Evolutionary conservation across 2,888 invertebrate genomes (phyloP).

Genomic region (Eudemis profundana): DNA sequence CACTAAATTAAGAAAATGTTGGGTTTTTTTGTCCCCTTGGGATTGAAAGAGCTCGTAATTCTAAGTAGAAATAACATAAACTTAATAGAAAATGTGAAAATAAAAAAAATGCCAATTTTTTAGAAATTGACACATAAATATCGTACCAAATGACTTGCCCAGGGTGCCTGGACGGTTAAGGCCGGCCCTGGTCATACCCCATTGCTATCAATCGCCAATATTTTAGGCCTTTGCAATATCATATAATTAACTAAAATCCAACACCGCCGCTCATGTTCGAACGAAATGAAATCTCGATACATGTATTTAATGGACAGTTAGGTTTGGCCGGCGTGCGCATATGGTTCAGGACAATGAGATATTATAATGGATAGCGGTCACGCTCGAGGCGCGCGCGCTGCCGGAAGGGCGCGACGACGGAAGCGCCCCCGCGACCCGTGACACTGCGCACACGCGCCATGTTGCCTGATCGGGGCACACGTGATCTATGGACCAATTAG

Average conservation of each 20-base stretch:
- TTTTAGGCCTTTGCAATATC: too few relatives aligned
- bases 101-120: too few relatives aligned
- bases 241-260: not conserved
- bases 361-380: conserved; percentile 67
- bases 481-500: conserved; percentile 52
- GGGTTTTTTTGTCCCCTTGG: too few relatives aligned
- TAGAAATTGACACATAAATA: too few relatives aligned
- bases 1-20: too few relatives aligned
- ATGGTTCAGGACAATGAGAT: conserved; percentile 62
- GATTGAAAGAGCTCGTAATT: too few relatives aligned
- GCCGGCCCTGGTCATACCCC: too few relatives aligned
- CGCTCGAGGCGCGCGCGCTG: conserved; percentile 74
- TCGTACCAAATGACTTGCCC: too few relatives aligned
- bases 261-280: not conserved
- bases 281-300: conserved; percentile 5
- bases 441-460: conserved; percentile 72
- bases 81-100: too few relatives aligned
- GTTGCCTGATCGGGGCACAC: conserved; percentile 69
- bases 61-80: too few relatives aligned
- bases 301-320: conserved; percentile 40
- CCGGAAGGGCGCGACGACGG: conserved; percentile 83
- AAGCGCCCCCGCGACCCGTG: conserved; percentile 75
- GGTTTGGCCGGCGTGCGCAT: conserved; percentile 35
- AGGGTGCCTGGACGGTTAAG: too few relatives aligned
- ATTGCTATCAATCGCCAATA: not conserved